Conservation (phyloP, 2,888 invertebrate species). For the Mythimna albipuncta region DNA sequence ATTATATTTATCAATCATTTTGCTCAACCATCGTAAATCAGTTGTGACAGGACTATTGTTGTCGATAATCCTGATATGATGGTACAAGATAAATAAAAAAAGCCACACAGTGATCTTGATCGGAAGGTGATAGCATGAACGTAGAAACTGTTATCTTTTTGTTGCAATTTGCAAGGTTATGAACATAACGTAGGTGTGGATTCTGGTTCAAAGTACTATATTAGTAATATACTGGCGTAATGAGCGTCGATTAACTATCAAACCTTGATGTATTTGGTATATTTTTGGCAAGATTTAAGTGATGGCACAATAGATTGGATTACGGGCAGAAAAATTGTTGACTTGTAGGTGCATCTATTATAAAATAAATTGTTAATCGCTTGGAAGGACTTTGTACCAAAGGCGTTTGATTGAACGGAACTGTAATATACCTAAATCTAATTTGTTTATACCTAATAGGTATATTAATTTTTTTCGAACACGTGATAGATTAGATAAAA, state of each 20-base stretch:
- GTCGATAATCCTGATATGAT: conserved; percentile 2
- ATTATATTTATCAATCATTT: not conserved
- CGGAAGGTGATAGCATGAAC: not conserved
- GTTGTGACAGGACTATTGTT: not conserved
- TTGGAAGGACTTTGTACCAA: no score
- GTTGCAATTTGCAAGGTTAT: not conserved
- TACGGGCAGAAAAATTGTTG: no score
- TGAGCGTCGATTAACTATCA: not conserved
- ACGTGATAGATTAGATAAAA: conserved; percentile 22
- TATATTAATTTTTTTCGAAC: not conserved
- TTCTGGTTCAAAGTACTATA: not conserved
- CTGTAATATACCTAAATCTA: no score
- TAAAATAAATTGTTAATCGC: no score
- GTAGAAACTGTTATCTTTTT: conserved; percentile 6
- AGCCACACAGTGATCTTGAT: not conserved
- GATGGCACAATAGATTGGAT: not conserved
- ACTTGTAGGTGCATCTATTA: no score
- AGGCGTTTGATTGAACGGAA: no score
- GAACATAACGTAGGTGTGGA: not conserved
- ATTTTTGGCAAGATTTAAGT: not conserved
- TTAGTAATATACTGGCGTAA: not conserved
- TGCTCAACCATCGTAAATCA: not conserved
- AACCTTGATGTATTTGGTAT: not conserved
- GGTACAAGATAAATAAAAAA: conserved; percentile 2
- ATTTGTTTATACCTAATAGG: conserved; percentile 1